Base-by-base conservation (phyloP, 2,797 vertebrate species). In the Melanogrammus aeglefinus region DNA sequence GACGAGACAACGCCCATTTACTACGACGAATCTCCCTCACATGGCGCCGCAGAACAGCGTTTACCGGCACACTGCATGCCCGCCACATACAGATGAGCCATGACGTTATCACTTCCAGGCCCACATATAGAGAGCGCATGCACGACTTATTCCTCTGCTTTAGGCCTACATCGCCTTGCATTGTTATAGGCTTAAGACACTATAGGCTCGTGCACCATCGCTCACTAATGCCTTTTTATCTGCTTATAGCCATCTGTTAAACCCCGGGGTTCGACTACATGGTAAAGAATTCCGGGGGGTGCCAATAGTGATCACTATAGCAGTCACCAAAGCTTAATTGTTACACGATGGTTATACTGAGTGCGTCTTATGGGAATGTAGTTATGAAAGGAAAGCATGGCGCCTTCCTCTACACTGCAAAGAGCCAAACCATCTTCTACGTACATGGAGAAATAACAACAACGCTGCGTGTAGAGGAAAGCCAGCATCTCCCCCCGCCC, bases 1-100 rank as follows among this genome's bases (percentile, higher is more conserved):
- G 88, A 80, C 79, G 84, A 82, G 92, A 79, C 93, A 93, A 94
- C 93, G 92, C 93, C 93, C 93, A 94, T 92, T 93, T 93, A 94
- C 90, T 90, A 93, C 92, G 86, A 90, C 85, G 90, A 92, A 79
- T 74, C 83, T 77, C 86, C 27, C 86, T 92, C 92, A 93, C 91
- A 75, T 90, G 91, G 86, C 85, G 57, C 75, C 63, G 39, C n/a
- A 18, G 80, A 73, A 36, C 73, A 77, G 84, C 83, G 82, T 39
- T 66, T 74, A 29, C 75, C 82, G 79, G 83, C 83, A 83, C 66
- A 31, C 75, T 12, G 63, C 63, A 27, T n/a, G 63, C 63, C 63
- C 9, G 63, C 63, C 12, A 9, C 63, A 69, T 69, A 69, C 63
- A 27, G 24, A 69, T 69, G 63, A 69, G 63, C 63, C 63, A 69